Evolutionary conservation across 2,888 invertebrate genomes (phyloP).

Genomic region (Sericinus montela): DNA sequence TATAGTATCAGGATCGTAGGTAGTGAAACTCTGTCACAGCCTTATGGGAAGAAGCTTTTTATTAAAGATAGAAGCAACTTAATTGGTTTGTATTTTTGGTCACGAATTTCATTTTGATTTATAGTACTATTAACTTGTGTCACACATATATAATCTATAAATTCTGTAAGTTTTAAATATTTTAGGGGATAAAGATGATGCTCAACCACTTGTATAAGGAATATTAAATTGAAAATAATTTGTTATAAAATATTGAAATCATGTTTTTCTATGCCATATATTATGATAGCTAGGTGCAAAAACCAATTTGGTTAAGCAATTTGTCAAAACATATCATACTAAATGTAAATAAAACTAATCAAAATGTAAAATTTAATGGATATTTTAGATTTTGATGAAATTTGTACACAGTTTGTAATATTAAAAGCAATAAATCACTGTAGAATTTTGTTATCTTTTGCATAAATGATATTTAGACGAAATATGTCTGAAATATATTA

Average conservation of each 20-base stretch:
- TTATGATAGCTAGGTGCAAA: not conserved
- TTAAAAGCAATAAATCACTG: not conserved
- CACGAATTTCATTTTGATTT: too few relatives aligned
- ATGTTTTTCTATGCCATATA: not conserved
- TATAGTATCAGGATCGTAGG: too few relatives aligned
- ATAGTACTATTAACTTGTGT: too few relatives aligned
- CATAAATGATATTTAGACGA: too few relatives aligned
- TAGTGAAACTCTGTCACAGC: too few relatives aligned
- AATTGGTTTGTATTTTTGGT: too few relatives aligned
- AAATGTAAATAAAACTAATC: not conserved
- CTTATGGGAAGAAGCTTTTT: too few relatives aligned
- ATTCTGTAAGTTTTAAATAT: too few relatives aligned
- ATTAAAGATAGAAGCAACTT: too few relatives aligned
- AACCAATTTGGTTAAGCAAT: conserved; percentile 4
- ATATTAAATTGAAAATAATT: not conserved
- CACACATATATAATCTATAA: too few relatives aligned
- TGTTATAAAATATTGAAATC: not conserved
- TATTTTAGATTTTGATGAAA: conserved; percentile 1
- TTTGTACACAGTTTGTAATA: not conserved
- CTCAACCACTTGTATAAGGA: not conserved
- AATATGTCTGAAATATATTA: not conserved
- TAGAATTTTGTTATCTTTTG: not conserved
- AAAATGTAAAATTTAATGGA: not conserved
- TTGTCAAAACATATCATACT: conserved; percentile 10
- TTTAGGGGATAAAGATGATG: not conserved